Evolutionary conservation across 2,888 invertebrate species (phyloP).

Genomic region (Caenorhabditis sp.): DNA sequence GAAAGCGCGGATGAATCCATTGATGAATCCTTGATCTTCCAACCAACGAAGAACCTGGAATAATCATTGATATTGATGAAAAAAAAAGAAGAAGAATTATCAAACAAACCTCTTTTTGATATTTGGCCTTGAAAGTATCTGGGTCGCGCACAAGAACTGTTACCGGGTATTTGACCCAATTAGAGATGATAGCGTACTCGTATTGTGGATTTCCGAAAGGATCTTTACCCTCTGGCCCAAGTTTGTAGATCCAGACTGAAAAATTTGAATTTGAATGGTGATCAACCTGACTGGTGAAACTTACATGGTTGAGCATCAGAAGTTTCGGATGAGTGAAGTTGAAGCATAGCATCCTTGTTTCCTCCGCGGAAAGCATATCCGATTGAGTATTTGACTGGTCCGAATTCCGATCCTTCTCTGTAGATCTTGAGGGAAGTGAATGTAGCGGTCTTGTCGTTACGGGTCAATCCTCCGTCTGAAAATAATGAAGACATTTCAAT

Average conservation of each 20-base stretch:
- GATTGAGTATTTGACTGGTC: conserved; percentile 70
- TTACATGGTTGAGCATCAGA: conserved; percentile 70
- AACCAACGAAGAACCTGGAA: conserved; percentile 60
- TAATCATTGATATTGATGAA: neutral
- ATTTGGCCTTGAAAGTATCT: conserved; percentile 70
- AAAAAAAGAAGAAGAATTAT: neutral
- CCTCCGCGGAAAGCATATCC: conserved; percentile 71
- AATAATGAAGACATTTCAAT: conserved; percentile 6
- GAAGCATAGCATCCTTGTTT: conserved; percentile 71
- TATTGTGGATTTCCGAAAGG: conserved; percentile 72
- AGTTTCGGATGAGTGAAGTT: conserved; percentile 70
- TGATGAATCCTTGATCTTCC: conserved; percentile 70
- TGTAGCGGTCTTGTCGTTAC: conserved; percentile 71
- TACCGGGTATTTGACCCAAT: conserved; percentile 72
- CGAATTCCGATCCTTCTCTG: conserved; percentile 71
- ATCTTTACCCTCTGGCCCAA: conserved; percentile 71
- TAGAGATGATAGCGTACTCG: conserved; percentile 71
- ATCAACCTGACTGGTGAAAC: conserved; percentile 3
- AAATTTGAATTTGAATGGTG: neutral
- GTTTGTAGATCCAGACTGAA: conserved; percentile 72
- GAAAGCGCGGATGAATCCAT: conserved; percentile 71
- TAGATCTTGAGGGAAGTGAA: conserved; percentile 72
- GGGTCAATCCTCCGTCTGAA: conserved; percentile 70
- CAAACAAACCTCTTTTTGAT: conserved; percentile 55
- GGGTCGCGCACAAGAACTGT: conserved; percentile 71